These are phyloP conservation scores for Campylomormyrus numenius DNA, from an alignment of 2,113 vertebrate genomes.

Conservation along the genomic window DNA sequence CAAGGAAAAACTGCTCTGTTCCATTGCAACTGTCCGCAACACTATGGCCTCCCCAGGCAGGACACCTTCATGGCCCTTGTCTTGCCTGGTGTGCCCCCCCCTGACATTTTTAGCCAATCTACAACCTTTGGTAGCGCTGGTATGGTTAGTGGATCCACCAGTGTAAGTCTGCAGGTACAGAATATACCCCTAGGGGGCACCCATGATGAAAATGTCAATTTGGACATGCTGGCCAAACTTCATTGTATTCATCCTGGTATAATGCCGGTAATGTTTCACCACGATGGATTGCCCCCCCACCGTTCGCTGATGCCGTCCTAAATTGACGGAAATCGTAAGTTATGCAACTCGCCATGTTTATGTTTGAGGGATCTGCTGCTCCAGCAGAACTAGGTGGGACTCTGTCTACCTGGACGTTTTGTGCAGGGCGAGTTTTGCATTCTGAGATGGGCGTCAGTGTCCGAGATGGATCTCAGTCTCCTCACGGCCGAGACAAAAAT, in stretches of 20 bases:
- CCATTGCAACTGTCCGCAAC: neutral
- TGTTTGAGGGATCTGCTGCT: neutral
- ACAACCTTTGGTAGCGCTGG: neutral
- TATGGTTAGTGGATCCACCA: no score
- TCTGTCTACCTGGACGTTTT: neutral
- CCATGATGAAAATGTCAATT: neutral
- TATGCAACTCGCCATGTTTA: neutral
- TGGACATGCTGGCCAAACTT: neutral
- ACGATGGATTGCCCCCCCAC: neutral
- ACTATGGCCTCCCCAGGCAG: neutral
- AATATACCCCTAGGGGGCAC: neutral
- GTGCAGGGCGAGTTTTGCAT: neutral
- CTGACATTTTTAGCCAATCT: neutral
- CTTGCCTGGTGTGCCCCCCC: neutral
- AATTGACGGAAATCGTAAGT: neutral
- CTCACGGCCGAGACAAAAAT: neutral
- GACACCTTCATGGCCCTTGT: neutral
- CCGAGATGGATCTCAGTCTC: neutral
- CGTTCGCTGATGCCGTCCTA: neutral
- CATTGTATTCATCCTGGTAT: neutral
- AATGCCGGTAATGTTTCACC: neutral
- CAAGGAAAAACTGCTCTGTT: neutral
- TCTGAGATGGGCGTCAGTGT: neutral
- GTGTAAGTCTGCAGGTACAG: neutral
- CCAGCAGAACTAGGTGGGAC: neutral